phyloP scores from a whole-genome alignment of 2,113 vertebrate species.

The Lycaon pictus region DNA sequence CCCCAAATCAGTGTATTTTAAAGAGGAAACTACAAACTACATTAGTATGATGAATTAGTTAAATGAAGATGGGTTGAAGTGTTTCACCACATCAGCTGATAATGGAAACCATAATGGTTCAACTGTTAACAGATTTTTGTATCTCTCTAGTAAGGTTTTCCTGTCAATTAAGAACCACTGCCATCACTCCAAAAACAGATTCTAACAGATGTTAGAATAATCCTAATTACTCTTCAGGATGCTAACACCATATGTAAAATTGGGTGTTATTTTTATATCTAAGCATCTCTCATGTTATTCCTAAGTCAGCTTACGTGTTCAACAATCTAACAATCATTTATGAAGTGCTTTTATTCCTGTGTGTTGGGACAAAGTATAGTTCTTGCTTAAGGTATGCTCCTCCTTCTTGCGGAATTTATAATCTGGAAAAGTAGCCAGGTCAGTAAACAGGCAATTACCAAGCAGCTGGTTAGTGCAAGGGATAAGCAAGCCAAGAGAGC shows the following conservation, averaged over 20 bases:
- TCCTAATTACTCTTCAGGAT: not conserved
- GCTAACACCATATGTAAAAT: not conserved
- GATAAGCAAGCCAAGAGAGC: not conserved
- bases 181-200: not conserved
- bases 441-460: not conserved
- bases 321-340: not conserved
- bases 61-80: slow-evolving; percentile 9
- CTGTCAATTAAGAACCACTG: not conserved
- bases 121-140: not conserved
- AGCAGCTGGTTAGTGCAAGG: not conserved
- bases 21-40: not conserved
- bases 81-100: not conserved
- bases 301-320: not conserved
- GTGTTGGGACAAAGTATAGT: not conserved
- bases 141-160: not conserved
- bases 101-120: not conserved
- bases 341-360: not conserved
- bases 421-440: not conserved
- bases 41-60: not conserved
- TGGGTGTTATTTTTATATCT: not conserved
- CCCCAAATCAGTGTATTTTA: not conserved
- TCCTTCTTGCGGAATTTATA: not conserved
- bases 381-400: not conserved
- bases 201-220: not conserved
- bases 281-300: not conserved